Evolutionary conservation across 92 coral and sea anemone species (phyloP).

Genomic region (Pocillopora grandis): DNA sequence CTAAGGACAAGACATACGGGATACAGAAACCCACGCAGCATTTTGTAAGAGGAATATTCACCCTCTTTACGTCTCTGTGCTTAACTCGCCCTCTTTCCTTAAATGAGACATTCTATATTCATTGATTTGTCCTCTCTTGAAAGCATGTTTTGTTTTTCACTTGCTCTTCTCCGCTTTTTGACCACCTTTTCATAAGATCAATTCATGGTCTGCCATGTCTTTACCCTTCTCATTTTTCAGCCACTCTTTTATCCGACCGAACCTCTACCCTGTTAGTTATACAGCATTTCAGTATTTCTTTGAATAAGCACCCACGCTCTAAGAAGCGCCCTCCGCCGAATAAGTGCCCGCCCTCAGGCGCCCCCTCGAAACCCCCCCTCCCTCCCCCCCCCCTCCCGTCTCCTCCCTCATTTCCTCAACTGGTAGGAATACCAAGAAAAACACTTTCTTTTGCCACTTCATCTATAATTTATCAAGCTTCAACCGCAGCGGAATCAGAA

Average conservation of each 20-base stretch:
- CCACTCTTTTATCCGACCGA: no score
- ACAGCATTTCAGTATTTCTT: background rate
- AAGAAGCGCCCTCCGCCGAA: no score
- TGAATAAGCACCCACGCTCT: no score
- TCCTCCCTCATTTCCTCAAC: background rate
- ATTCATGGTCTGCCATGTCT: background rate
- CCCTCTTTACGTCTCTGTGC: background rate
- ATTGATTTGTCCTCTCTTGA: no score
- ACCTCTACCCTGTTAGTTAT: background rate
- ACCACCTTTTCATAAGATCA: background rate
- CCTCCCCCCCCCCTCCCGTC: background rate
- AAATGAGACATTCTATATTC: no score
- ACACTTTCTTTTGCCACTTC: no score
- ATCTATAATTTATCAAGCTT: no score
- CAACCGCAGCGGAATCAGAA: no score
- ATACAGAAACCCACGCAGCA: slow-evolving; percentile 77
- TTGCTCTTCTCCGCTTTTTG: background rate
- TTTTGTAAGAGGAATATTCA: slow-evolving; percentile 70
- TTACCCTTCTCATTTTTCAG: background rate
- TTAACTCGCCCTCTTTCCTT: no score
- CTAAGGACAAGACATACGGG: slow-evolving; percentile 96
- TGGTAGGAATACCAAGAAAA: no score
- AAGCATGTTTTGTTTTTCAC: background rate
- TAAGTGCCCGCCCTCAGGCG: no score
- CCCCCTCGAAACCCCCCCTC: background rate